Conservation (phyloP, 2,888 invertebrate species). For the Chymomyza fuscimana region DNA sequence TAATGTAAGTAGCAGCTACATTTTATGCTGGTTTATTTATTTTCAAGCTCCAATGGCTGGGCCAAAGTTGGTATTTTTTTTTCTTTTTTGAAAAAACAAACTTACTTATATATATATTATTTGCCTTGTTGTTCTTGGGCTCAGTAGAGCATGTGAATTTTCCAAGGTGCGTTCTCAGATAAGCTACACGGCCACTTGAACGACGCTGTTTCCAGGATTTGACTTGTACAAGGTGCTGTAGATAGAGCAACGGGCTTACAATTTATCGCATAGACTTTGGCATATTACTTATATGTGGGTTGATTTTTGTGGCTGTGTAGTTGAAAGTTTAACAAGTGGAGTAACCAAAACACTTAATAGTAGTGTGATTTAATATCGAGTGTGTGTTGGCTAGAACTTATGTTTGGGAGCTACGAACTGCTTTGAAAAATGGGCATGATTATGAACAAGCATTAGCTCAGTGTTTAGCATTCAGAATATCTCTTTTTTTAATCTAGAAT, state of each 20-base stretch:
- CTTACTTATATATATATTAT: neutral
- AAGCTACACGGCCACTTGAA: neutral
- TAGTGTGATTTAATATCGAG: neutral
- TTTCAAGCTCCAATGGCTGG: neutral
- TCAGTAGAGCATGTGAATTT: neutral
- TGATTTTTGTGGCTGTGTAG: neutral
- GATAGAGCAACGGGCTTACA: neutral
- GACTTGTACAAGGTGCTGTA: neutral
- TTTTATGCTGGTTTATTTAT: conserved; percentile 19
- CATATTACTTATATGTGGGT: neutral
- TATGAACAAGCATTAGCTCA: too few relatives aligned
- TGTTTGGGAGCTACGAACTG: too few relatives aligned
- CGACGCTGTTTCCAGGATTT: too few relatives aligned
- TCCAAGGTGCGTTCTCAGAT: neutral
- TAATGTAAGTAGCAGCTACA: conserved; percentile 55
- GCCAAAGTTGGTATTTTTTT: neutral
- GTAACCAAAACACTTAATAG: neutral
- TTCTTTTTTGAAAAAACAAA: too few relatives aligned
- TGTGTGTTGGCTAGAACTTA: neutral
- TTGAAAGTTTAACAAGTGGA: neutral
- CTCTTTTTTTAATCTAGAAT: too few relatives aligned
- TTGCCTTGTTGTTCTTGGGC: neutral
- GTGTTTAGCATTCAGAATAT: too few relatives aligned
- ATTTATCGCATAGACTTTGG: neutral
- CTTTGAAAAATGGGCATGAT: too few relatives aligned